A percentile compares a stretch with the other conserved stretches of the same genome.
These are phyloP conservation scores for Hetaerina americana DNA, from an alignment of 1,140 invertebrate genomes.

Conservation along the genomic window DNA sequence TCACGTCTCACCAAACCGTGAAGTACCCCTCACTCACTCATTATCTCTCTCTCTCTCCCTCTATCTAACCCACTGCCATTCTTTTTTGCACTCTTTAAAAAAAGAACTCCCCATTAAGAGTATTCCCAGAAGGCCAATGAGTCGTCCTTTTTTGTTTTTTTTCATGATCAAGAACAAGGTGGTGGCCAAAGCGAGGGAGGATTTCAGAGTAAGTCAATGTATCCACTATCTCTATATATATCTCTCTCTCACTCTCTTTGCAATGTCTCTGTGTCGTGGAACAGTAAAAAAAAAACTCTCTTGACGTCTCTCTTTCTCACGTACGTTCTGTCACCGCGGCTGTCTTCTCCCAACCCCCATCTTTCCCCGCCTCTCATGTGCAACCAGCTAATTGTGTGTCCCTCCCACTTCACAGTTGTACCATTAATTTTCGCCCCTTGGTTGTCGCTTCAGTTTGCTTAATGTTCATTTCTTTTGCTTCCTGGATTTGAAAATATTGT, in stretches of 20 bases:
- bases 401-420: no score
- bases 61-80: background rate
- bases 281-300: background rate
- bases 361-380: no score
- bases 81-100: background rate
- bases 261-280: background rate
- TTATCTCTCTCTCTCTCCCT: background rate
- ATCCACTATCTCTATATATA: background rate
- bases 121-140: background rate
- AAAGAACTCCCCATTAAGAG: background rate
- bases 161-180: background rate
- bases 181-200: background rate
- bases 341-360: no score
- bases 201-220: background rate
- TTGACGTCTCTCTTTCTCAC: background rate
- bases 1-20: no score
- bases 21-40: no score
- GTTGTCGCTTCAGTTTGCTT: no score
- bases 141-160: background rate
- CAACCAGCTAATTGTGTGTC: no score
- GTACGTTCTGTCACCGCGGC: background rate
- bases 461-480: no score
- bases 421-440: no score
- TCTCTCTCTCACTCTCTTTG: no score
- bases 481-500: no score